Percentiles rank a stretch among this genome's conserved stretches.
Conservation (phyloP, 2,797 vertebrate genomes). For the Basileuterus tristriatus region DNA sequence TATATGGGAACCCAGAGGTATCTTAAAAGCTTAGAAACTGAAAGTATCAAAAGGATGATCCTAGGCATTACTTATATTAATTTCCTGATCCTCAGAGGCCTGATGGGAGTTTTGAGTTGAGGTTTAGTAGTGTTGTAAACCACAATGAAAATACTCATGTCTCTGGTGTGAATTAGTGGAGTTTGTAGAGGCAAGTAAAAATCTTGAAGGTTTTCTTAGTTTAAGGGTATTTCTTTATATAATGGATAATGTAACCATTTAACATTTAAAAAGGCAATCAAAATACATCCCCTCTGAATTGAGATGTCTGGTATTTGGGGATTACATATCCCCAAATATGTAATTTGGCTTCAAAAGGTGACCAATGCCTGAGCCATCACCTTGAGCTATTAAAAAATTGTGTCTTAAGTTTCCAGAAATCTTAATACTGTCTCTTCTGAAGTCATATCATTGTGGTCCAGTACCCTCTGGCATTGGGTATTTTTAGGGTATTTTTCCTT, state of each 20-base stretch:
- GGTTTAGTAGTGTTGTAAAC: not conserved
- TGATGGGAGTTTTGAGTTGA: not conserved
- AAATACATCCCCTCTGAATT: not conserved
- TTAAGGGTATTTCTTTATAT: not conserved
- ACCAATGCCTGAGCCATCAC: not conserved
- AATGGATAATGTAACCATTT: not conserved
- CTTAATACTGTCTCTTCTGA: not conserved
- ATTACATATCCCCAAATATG: not conserved
- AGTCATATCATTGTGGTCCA: not conserved
- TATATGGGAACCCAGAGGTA: not conserved
- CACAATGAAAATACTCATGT: not conserved
- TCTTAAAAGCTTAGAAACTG: not conserved
- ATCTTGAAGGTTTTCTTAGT: not conserved
- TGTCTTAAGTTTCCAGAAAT: not conserved
- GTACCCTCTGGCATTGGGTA: not conserved
- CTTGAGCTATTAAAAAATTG: not conserved
- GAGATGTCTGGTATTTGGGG: not conserved
- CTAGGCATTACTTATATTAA: not conserved
- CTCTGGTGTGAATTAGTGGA: not conserved
- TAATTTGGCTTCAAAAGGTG: not conserved
- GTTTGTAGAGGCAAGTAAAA: not conserved
- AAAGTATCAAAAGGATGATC: not conserved
- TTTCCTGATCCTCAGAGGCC: not conserved
- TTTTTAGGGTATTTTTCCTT: not conserved
- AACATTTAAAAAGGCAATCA: not conserved